Evolutionary conservation across 2,797 vertebrate genomes (phyloP).

Genomic region (Poeciliopsis infans): DNA sequence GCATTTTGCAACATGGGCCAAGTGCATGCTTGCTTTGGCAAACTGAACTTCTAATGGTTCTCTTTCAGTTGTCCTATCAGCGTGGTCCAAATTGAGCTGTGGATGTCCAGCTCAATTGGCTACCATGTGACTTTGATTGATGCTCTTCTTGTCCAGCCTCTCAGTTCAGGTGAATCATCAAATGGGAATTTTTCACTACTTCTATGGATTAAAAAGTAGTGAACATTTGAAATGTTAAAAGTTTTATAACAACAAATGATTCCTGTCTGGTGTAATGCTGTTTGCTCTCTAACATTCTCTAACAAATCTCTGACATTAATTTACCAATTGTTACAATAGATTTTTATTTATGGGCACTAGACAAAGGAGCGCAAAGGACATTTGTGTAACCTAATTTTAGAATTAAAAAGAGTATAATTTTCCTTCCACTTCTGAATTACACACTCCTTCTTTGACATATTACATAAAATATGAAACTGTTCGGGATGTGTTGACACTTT

Average conservation of each 20-base stretch:
- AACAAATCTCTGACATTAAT: not conserved
- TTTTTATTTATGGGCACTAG: not conserved
- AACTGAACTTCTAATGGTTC: not conserved
- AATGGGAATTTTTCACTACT: not conserved
- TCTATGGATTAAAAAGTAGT: not conserved
- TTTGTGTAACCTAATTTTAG: not conserved
- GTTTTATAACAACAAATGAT: not conserved
- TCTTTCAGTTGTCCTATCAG: not conserved
- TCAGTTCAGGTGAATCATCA: not conserved
- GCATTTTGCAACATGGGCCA: not conserved
- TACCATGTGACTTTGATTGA: not conserved
- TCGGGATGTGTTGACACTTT: not conserved
- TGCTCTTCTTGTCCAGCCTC: not conserved
- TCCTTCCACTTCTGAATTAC: not conserved
- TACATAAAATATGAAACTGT: not conserved
- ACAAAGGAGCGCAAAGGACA: not conserved
- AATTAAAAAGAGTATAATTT: not conserved
- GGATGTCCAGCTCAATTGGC: not conserved
- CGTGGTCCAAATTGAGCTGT: not conserved
- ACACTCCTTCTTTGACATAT: not conserved
- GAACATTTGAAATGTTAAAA: not conserved
- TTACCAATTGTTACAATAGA: not conserved
- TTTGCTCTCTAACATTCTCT: not conserved
- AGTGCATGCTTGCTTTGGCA: not conserved
- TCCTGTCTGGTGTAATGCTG: not conserved